phyloP scores from a whole-genome alignment of 1,140 invertebrate genomes.

The Nebria ingens region DNA sequence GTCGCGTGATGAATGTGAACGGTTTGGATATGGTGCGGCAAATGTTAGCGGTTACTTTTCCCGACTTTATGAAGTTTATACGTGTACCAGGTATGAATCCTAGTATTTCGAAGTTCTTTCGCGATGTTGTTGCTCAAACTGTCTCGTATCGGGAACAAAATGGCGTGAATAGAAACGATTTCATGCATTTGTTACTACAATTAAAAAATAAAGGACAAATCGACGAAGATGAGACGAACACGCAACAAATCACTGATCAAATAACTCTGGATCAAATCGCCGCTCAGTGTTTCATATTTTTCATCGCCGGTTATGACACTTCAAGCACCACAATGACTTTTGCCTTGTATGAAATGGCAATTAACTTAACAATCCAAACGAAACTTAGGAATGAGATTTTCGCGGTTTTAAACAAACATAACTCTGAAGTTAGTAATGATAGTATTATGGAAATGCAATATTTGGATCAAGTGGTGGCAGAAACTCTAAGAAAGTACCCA shows the following conservation, averaged over 20 bases:
- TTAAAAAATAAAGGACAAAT: slow-evolving; percentile 12
- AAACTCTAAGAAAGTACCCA: slow-evolving; percentile 38
- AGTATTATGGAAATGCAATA: slow-evolving; percentile 24
- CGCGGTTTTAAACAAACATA: slow-evolving; percentile 13
- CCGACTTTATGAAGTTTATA: neutral
- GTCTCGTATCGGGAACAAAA: slow-evolving; percentile 20
- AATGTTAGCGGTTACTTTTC: neutral
- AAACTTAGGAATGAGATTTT: slow-evolving; percentile 20
- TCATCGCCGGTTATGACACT: slow-evolving; percentile 41
- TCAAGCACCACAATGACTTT: slow-evolving; percentile 18
- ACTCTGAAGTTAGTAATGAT: slow-evolving; percentile 28
- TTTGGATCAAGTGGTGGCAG: slow-evolving; percentile 21
- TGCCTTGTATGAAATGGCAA: slow-evolving; percentile 26
- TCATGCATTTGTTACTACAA: slow-evolving; percentile 19
- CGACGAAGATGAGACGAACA: neutral
- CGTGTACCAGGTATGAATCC: neutral
- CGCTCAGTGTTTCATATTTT: slow-evolving; percentile 39
- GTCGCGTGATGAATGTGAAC: neutral
- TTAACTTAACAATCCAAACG: slow-evolving; percentile 23
- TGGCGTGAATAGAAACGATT: slow-evolving; percentile 17
- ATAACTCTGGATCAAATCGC: slow-evolving; percentile 43
- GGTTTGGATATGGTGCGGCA: neutral
- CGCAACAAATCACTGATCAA: slow-evolving; percentile 30
- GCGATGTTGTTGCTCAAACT: slow-evolving; percentile 17
- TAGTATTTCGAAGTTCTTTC: slow-evolving; percentile 16